Base-by-base conservation (phyloP, 1,140 invertebrate species). In the Pteromalus puparum region DNA sequence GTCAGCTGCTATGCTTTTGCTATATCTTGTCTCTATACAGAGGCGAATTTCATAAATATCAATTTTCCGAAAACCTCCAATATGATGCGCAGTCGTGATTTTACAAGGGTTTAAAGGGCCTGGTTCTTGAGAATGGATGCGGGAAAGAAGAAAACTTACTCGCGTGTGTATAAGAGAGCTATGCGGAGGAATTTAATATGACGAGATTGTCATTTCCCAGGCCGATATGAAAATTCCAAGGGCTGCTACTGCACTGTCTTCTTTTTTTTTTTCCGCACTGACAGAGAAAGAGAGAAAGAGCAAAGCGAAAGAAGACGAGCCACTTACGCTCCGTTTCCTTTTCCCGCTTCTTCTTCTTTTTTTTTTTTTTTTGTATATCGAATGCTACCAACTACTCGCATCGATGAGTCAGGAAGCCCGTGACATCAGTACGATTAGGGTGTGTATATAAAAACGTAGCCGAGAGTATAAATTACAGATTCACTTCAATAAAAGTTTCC, bases 201-300 rank as follows among this genome's bases (percentile, higher is more conserved):
- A 90, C 90, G 92, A 92, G 92, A 91, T 90, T 92, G 91, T 91
- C 91, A 91, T 93, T 91, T 90, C 91, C 88, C 89, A 89, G 12
- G 70, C 90, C 90, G 90, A 93, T 93, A 93, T 93, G 91, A 93
- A 93, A 93, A 93, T 93, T 93, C 92, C 92, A 90, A 86, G 87
- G 88, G 90, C 90, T 10, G 90, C 90, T 87, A 89, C 30, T 34
- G n/a, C 30, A 5, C 30, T 34, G 30, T 86, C 87, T 89, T 89
- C n/a, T n/a, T 88, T 87, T 87, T 84, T 81, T 85, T 85, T 30
- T 73, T 61, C 2, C 42, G 38, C 48, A 46, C 6, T 34, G 26
- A 28, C 12, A 12, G 26, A 30, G 28, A 34, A 7, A 5, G 9
- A 3, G 75, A n/a, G 42, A 15, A 4, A 12, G 7, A 15, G 61